A percentile compares a stretch with the other conserved stretches of the same genome.
These are phyloP conservation scores for Neosilurus mollespiculum DNA, from an alignment of 2,797 vertebrate species.

Conservation along the genomic window DNA sequence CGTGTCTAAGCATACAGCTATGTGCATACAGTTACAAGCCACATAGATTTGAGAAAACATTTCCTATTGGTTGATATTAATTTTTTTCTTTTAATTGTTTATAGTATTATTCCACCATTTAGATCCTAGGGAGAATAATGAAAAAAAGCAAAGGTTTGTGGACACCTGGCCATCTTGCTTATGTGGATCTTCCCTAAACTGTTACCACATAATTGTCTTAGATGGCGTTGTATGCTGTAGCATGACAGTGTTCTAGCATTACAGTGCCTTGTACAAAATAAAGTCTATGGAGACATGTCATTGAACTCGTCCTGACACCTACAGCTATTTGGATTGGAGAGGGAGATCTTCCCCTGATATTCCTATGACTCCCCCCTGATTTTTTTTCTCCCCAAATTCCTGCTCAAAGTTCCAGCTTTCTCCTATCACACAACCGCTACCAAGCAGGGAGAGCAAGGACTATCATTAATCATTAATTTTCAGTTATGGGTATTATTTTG, in stretches of 20 bases:
- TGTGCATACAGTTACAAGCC: not conserved
- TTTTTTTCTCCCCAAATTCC: too few species aligned
- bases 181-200: not conserved
- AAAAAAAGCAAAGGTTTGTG: not conserved
- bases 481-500: too few species aligned
- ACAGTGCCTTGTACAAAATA: not conserved
- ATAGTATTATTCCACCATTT: not conserved
- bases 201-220: not conserved
- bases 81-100: not conserved
- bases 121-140: not conserved
- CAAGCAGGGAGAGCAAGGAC: too few species aligned
- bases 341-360: too few species aligned
- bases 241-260: not conserved
- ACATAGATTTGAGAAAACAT: not conserved
- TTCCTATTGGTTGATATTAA: not conserved
- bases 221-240: not conserved
- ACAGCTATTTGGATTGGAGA: too few species aligned
- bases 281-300: not conserved
- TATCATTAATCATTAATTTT: too few species aligned
- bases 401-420: too few species aligned
- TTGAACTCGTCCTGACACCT: too few species aligned
- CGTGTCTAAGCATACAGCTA: not conserved
- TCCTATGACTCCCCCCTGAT: too few species aligned
- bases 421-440: too few species aligned
- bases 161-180: not conserved